phyloP scores from a whole-genome alignment of 2,888 invertebrate genomes.

The Belgica antarctica region DNA sequence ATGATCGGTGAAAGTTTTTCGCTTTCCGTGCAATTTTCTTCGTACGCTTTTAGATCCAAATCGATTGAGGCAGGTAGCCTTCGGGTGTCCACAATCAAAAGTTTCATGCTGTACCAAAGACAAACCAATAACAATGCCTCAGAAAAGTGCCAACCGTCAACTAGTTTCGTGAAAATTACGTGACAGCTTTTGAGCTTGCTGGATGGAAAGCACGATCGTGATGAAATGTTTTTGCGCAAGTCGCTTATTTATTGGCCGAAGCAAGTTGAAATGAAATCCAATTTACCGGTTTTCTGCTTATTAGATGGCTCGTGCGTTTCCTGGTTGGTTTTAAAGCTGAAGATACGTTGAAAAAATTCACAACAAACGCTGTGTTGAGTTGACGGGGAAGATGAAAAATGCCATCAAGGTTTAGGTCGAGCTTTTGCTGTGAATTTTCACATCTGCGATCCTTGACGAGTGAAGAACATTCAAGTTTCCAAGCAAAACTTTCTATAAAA shows the following conservation, averaged over 20 bases:
- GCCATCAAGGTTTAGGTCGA: too few relatives aligned
- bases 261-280: background rate
- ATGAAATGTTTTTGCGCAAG: too few relatives aligned
- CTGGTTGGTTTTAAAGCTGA: background rate
- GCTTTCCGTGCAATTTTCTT: constrained; percentile 32
- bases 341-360: background rate
- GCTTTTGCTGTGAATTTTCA: too few relatives aligned
- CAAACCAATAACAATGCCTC: background rate
- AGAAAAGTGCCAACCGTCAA: background rate
- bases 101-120: background rate
- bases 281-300: constrained; percentile 37
- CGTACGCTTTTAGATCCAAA: background rate
- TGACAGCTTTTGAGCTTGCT: background rate
- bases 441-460: too few relatives aligned
- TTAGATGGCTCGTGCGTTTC: constrained; percentile 20
- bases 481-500: too few relatives aligned
- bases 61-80: constrained; percentile 34
- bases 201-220: background rate
- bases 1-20: constrained; percentile 37
- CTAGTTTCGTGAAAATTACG: background rate
- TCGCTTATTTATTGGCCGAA: too few relatives aligned
- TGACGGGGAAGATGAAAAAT: too few relatives aligned
- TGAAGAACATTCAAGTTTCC: too few relatives aligned
- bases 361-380: too few relatives aligned
- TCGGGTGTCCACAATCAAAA: background rate